Evolutionary conservation across 2,888 invertebrate species (phyloP), one percentile per base, ranked within the genome.

Genomic region (Brachycybe producta): DNA sequence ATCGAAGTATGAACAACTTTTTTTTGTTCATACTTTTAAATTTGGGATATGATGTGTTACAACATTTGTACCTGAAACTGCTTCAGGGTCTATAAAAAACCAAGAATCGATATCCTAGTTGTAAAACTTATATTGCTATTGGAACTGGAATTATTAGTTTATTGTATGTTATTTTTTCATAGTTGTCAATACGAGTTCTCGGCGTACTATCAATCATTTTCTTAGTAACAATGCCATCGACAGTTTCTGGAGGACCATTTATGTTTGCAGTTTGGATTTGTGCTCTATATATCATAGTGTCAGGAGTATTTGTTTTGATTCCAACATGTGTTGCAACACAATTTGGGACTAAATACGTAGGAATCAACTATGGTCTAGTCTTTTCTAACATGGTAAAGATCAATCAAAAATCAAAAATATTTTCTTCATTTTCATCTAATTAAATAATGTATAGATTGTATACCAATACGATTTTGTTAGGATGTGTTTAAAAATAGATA

Each of bases 291-390:
- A 59, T 63, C 46, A 57, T 58, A 3, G 64, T 66, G 53, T 62
- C 62, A 32, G 65, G 62, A n/a, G 63, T 59, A 45, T 68, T 64
- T 56, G 62, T 62, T 13, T 57, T 68, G 5, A 57, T 67, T 52
- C 66, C 67, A 15, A 63, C 65, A 4, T 66, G 62, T 5, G 61
- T 61, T 3, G 62, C 64, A 19, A 60, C 61, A 34, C 56, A 61
- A n/a, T 68, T 66, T 56, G 68, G 68, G n/a, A 55, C 59, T n/a
- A 58, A 56, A 48, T 56, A 66, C 49, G 58, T 62, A 44, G 60
- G 60, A 3, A 58, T 60, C 3, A 65, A 63, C 51, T 67, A 64
- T 51, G 67, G 66, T 3, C 50, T 67, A 26, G 56, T 66, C 2
- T 62, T 62, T 41, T 59, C 62, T 5, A 61, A 61, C 3, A 57